These are phyloP conservation scores for Ammodytes dubius DNA, from an alignment of 2,113 vertebrate genomes.

Conservation along the genomic window DNA sequence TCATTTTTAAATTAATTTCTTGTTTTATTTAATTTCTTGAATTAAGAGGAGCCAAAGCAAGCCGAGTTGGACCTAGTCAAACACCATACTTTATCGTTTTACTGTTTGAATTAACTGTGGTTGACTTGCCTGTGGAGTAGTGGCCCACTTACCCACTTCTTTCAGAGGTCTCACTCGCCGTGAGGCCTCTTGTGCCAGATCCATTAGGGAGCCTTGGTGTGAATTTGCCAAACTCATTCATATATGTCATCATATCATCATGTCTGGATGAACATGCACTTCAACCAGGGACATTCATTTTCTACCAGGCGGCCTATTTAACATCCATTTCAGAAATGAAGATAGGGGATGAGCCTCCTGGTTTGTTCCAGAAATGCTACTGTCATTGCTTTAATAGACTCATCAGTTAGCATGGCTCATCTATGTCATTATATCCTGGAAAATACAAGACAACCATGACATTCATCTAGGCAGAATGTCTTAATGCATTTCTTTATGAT, in stretches of 20 bases:
- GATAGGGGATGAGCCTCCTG: constrained; percentile 27
- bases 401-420: constrained; percentile 14
- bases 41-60: neutral
- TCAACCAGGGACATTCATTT: constrained; percentile 25
- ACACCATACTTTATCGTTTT: neutral
- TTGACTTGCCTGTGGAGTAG: constrained; percentile 37
- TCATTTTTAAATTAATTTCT: neutral
- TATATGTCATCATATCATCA: constrained; percentile 29
- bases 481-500: neutral
- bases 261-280: constrained; percentile 43
- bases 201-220: constrained; percentile 35
- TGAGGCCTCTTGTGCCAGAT: constrained; percentile 62
- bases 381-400: constrained; percentile 59
- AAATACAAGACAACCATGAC: neutral
- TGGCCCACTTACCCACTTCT: constrained; percentile 72
- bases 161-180: constrained; percentile 33
- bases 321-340: constrained; percentile 55
- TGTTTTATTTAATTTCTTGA: neutral
- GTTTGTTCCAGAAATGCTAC: constrained; percentile 19
- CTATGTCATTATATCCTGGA: neutral
- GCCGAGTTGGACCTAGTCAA: constrained; percentile 1
- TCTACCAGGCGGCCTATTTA: constrained; percentile 10
- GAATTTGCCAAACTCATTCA: constrained; percentile 57
- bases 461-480: neutral
- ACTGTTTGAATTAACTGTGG: constrained; percentile 14